Base-by-base conservation (phyloP, 2,888 invertebrate genomes). In the Cantharis rustica region DNA sequence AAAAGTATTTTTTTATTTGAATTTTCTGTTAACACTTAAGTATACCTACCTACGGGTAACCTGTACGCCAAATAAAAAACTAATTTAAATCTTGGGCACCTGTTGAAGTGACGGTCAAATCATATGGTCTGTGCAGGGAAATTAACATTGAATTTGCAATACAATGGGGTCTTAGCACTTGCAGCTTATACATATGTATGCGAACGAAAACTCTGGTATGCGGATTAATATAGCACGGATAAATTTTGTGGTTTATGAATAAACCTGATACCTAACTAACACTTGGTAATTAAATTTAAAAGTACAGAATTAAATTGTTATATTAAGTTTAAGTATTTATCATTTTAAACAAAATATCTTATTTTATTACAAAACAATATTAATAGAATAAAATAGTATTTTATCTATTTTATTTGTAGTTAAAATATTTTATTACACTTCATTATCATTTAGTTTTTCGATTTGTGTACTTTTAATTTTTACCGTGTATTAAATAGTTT, bases 81-180 rank as follows among this genome's bases (percentile, higher is more conserved):
- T 69, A 61, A 74, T 74, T 70, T 71, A 69, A 72, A 75, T 72
- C 69, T 70, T 76, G 76, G 82, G 85, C 86, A 87, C 86, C 86
- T 87, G 87, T 87, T 87, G 87, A 85, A 81, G 80, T 80, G 75
- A 71, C 79, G 79, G 82, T 84, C 85, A 86, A 86, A 87, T 86
- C 86, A 85, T 85, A 84, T 83, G 83, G 84, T 84, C 83, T 83
- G 85, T 83, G 85, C 84, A 84, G 83, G 83, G 82, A 87, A 88
- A 88, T 88, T 87, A 87, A 87, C 88, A 87, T 88, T 85, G 86
- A 88, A 88, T 88, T 87, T 88, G 88, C 88, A 88, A 87, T 86
- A 88, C 88, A 88, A 88, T 88, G 83, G 88, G 86, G 86, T 87
- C 87, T 87, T 87, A 87, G 85, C 86, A 86, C 86, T 86, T 86